Evolutionary conservation across 2,888 invertebrate species (phyloP), one percentile per base, ranked within the genome.

Genomic region (Blera fallax): DNA sequence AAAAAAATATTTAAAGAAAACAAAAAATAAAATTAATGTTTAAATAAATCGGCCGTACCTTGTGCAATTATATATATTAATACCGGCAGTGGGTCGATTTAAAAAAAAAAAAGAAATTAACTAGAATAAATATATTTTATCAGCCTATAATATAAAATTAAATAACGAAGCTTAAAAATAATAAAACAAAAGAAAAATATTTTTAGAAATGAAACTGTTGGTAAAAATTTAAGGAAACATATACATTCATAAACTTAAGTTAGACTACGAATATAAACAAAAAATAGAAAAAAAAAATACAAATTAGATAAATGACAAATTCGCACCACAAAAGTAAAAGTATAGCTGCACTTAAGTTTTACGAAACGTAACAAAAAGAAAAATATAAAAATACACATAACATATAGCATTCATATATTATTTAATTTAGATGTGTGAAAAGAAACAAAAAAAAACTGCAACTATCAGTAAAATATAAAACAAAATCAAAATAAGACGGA

Each of bases 11-110:
- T 64, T 67, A 52, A 8, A 79, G 56, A 70, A 60, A 64, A 37
- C 11, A 65, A 62, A 48, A 50, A 72, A 32, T 48, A 62, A 16
- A 54, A 29, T 64, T 18, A 56, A 69, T 50, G 8, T 56, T 58
- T 18, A 43, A 18, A 73, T 40, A 64, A 56, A 62, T 80, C 70
- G 74, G 34, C 74, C 74, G 54, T 74, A 80, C 76, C 64, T 70
- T 85, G 70, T 84, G 80, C 76, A 80, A 72, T 65, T 80, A 80
- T 70, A 80, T 70, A 62, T 56, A 58, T 40, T 56, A 79, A 40
- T 70, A 60, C 62, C 40, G 37, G 62, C 56, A 74, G 27, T 48
- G 34, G 72, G 77, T 83, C 78, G 76, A 84, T 74, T 58, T 58
- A n/a, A 32, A 64, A 48, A 54, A 29, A 34, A 54, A 14, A 56